A percentile compares a stretch with the other conserved stretches of the same genome.
Conservation (phyloP, 2,888 invertebrate species). For the Drosophila subsilvestris region DNA sequence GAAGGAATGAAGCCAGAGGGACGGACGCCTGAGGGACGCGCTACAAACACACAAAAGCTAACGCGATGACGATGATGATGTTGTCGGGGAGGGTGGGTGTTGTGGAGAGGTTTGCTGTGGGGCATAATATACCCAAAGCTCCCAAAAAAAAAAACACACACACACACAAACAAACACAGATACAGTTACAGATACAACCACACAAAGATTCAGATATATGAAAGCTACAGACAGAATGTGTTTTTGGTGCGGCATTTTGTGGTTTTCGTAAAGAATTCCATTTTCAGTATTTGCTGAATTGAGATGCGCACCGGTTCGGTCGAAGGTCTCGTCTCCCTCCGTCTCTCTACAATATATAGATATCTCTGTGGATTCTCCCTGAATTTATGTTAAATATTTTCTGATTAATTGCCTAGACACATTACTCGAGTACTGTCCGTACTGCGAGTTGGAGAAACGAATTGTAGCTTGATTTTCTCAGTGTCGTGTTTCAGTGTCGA, state of each 20-base stretch:
- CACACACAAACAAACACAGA: slow-evolving; percentile 24
- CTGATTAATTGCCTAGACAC: slow-evolving; percentile 7
- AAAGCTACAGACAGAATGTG: slow-evolving; percentile 66
- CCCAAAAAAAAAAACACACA: slow-evolving; percentile 38
- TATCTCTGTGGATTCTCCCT: not conserved
- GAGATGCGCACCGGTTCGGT: slow-evolving; percentile 78
- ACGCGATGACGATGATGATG: slow-evolving; percentile 3
- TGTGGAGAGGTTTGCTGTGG: slow-evolving; percentile 31
- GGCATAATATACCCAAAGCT: slow-evolving; percentile 40
- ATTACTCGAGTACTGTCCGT: not conserved
- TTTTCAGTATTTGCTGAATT: slow-evolving; percentile 82
- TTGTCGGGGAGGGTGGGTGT: not conserved
- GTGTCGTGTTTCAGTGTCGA: not conserved
- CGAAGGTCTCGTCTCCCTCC: slow-evolving; percentile 16
- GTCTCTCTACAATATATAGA: not conserved
- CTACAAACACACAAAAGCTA: slow-evolving; percentile 55
- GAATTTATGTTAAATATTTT: slow-evolving; percentile 8
- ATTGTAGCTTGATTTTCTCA: not conserved
- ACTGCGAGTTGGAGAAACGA: too few species aligned
- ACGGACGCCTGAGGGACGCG: slow-evolving; percentile 39
- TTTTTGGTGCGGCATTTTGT: slow-evolving; percentile 69
- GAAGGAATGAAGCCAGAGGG: slow-evolving; percentile 19
- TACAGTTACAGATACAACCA: slow-evolving; percentile 20
- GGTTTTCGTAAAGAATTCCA: slow-evolving; percentile 78
- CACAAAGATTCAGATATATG: slow-evolving; percentile 23